Conservation (phyloP, 2,888 invertebrate genomes). For the Disparrhopalites patrizii region DNA sequence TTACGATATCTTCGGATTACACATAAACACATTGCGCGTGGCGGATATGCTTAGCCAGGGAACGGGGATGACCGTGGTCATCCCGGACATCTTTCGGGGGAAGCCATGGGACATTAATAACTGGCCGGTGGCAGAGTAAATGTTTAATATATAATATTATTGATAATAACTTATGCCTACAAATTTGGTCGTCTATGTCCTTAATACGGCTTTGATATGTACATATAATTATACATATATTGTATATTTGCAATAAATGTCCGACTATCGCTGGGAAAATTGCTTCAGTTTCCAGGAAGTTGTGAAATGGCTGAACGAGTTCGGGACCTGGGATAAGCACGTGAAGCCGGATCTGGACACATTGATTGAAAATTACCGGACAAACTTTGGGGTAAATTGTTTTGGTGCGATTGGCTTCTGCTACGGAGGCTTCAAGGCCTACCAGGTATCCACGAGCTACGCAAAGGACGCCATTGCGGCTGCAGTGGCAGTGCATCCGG, state of each 20-base stretch:
- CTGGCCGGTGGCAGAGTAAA: conserved; percentile 6
- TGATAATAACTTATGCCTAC: too few species aligned
- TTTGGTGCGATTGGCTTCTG: conserved; percentile 32
- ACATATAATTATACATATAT: not conserved
- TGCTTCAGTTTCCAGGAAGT: not conserved
- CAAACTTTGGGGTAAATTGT: not conserved
- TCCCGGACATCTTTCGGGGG: conserved; percentile 40
- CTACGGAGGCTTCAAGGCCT: conserved; percentile 26
- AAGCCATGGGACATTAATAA: conserved; percentile 19
- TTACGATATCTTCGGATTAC: conserved; percentile 41
- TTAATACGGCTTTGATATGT: not conserved
- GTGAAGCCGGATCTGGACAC: conserved; percentile 11
- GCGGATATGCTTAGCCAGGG: conserved; percentile 30
- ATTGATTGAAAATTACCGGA: conserved; percentile 11
- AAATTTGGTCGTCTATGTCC: not conserved
- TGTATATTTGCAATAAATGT: not conserved
- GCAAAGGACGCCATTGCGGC: conserved; percentile 29
- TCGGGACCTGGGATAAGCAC: conserved; percentile 20
- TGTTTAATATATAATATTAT: not conserved
- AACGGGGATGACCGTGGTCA: conserved; percentile 29
- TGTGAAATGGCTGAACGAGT: not conserved
- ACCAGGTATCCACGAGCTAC: not conserved
- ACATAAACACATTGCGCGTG: conserved; percentile 35
- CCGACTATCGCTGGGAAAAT: too few species aligned
- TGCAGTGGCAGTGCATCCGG: conserved; percentile 40